Conservation (phyloP, 2,113 vertebrate genomes). For the Syrmaticus mikado region DNA sequence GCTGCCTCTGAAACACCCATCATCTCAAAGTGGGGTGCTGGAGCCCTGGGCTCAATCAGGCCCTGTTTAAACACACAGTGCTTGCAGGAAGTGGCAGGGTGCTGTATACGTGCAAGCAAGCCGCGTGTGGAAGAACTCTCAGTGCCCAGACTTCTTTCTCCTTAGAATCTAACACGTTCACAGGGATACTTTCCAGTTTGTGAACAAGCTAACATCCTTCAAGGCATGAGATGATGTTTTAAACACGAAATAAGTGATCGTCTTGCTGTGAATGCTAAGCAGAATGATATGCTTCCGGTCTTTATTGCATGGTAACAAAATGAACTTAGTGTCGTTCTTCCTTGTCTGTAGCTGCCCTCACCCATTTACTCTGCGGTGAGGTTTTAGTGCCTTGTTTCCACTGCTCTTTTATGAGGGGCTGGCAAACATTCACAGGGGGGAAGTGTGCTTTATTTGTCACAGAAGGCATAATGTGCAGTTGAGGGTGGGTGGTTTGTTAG, state of each 20-base stretch:
- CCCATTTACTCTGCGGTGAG: not conserved
- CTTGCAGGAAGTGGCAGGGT: not conserved
- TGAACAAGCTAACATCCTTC: not conserved
- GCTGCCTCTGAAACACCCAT: not conserved
- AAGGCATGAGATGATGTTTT: fast-evolving
- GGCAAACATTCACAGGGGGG: not conserved
- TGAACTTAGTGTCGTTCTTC: fast-evolving
- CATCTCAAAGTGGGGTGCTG: not conserved
- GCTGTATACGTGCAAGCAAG: fast-evolving
- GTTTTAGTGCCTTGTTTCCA: not conserved
- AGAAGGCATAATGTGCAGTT: not conserved
- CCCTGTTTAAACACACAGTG: not conserved
- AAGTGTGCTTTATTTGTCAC: not conserved
- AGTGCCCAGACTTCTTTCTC: not conserved
- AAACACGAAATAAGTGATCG: not conserved
- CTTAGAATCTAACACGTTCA: fast-evolving
- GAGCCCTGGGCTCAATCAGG: not conserved
- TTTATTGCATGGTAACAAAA: not conserved
- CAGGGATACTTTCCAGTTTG: not conserved
- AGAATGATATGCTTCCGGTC: not conserved
- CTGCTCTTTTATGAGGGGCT: not conserved
- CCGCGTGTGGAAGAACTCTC: not conserved
- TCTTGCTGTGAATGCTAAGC: not conserved
- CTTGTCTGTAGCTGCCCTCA: not conserved
- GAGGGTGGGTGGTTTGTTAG: not conserved